Percentiles rank a stretch among this genome's conserved stretches.
Conservation (phyloP, 2,113 vertebrate species). For the Ctenodactylus gundi region DNA sequence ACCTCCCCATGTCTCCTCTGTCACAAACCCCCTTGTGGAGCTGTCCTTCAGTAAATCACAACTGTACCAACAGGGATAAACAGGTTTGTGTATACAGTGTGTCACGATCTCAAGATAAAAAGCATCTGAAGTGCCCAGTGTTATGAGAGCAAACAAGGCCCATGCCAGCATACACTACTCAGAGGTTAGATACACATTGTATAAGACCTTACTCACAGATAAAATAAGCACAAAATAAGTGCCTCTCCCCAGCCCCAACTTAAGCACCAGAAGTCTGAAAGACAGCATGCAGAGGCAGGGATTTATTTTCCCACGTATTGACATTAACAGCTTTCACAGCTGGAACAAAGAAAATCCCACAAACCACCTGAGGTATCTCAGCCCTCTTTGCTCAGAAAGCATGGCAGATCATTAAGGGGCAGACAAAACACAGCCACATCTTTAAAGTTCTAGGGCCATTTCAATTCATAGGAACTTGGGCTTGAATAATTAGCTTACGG, state of each 20-base stretch:
- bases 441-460: neutral
- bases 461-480: neutral
- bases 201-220: neutral
- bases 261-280: neutral
- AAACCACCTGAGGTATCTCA: neutral
- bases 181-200: neutral
- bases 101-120: constrained; percentile 24
- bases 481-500: neutral
- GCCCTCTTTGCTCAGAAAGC: constrained; percentile 7
- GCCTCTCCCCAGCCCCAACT: neutral
- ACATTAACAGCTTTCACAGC: neutral
- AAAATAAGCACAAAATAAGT: neutral
- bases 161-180: neutral
- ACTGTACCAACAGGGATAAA: neutral
- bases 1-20: neutral
- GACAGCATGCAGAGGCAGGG: neutral
- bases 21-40: neutral
- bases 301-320: neutral
- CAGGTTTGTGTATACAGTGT: constrained; percentile 1
- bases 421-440: neutral
- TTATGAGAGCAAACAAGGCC: constrained; percentile 37
- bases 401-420: no score
- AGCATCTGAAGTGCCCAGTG: neutral
- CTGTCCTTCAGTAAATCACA: neutral
- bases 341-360: neutral